Base-by-base conservation (phyloP, 2,113 vertebrate species). In the Eidolon helvum region DNA sequence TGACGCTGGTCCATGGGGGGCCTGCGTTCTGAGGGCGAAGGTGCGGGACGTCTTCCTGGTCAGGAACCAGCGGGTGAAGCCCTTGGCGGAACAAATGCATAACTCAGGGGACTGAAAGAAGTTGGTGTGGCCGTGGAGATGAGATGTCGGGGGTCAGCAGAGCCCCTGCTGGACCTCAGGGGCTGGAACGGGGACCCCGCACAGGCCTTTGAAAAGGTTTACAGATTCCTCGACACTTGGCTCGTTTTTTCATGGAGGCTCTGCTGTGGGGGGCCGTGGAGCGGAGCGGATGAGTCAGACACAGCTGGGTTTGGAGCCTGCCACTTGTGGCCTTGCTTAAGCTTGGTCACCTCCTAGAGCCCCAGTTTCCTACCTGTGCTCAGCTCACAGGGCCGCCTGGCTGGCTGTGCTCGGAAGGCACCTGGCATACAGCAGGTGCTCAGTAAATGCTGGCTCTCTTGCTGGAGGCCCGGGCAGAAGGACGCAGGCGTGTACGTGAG, bases 121-220 rank as follows among this genome's bases (percentile, higher is more conserved):
- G 38, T 35, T 45, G 33, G 0, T 35, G 48, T 50, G 63, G 69
- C 68, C 28, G 0, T 0, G 40, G 16, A 9, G 33, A 26, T 4
- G 6, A 4, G 14, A 45, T 18, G 22, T 16, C 21, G 40, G 71
- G 59, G n/a, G 55, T 15, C 65, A 24, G 19, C 48, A 2, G 80
- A 33, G 21, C n/a, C 2, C 26, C 65, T 3, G 11, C 48, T 26
- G 84, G 40, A 19, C 14, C 4, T 65, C 8, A 2, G 5, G 43
- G 14, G 6, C 35, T 3, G 0, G 1, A 26, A 22, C 4, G 22
- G 12, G 55, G 53, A 74, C 22, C 50, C 19, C 10, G 0, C 21
- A 1, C 7, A 1, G 50, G 93, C n/a, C 85, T 53, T 38, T 18
- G 30, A 28, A 35, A 33, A 35, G 0, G 15, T 16, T 48, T 57